A percentile compares a stretch with the other conserved stretches of the same genome.
These are phyloP conservation scores for Anas platyrhynchos DNA, from an alignment of 2,113 vertebrate species.

Conservation along the genomic window DNA sequence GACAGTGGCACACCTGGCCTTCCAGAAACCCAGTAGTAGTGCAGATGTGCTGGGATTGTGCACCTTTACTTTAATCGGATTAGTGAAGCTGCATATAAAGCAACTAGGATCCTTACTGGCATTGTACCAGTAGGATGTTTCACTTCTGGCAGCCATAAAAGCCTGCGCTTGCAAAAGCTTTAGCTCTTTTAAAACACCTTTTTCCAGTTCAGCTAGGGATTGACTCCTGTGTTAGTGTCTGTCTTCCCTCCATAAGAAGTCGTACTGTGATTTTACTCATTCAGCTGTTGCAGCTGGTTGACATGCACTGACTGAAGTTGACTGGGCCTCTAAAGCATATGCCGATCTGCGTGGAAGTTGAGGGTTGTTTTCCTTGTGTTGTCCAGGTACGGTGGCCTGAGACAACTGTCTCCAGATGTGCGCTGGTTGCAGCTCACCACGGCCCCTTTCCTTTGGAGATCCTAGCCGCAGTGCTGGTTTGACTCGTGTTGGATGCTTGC, in stretches of 20 bases:
- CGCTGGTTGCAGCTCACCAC: not conserved
- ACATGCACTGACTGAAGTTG: not conserved
- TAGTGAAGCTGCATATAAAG: not conserved
- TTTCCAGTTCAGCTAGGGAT: not conserved
- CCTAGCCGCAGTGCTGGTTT: not conserved
- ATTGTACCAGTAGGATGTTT: not conserved
- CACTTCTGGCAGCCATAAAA: not conserved
- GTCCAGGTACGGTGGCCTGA: not conserved
- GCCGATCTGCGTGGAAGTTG: not conserved
- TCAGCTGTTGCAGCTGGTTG: not conserved
- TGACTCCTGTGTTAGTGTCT: not conserved
- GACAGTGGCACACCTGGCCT: not conserved
- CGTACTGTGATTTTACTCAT: not conserved
- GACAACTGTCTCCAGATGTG: not conserved
- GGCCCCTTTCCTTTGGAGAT: constrained; percentile 3
- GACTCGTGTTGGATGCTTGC: not conserved
- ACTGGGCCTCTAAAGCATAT: not conserved
- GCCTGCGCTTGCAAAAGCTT: not conserved
- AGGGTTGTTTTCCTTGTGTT: not conserved
- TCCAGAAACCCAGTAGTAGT: not conserved
- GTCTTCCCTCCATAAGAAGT: not conserved
- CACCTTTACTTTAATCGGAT: not conserved
- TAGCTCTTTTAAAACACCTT: not conserved
- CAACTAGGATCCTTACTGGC: not conserved
- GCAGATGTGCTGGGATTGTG: rapidly evolving